Evolutionary conservation across 2,113 vertebrate genomes (phyloP).

Genomic region (Progne subis): DNA sequence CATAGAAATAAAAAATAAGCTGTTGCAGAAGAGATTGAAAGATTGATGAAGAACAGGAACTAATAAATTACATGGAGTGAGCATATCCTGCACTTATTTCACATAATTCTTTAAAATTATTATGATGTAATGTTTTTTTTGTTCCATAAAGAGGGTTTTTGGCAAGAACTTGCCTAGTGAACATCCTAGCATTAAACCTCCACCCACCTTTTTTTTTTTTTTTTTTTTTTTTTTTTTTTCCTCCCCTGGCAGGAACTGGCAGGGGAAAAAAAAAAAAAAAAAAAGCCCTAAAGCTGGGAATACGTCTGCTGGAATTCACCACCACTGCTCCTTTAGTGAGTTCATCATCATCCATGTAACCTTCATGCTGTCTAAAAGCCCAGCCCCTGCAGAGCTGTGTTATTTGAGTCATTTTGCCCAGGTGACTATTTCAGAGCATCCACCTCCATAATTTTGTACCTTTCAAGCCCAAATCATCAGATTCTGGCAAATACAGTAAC

Average conservation of each 20-base stretch:
- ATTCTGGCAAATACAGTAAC: not conserved
- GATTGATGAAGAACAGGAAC: constrained; percentile 45
- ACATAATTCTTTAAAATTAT: constrained; percentile 46
- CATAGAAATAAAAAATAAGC: not conserved
- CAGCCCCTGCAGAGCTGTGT: not conserved
- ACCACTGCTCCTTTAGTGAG: not conserved
- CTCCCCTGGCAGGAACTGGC: not conserved
- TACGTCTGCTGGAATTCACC: not conserved
- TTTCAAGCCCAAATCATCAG: not conserved
- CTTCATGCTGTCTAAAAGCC: not conserved
- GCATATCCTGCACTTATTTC: constrained; percentile 19
- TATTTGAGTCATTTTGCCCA: not conserved
- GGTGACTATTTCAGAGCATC: not conserved
- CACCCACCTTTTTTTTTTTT: not conserved
- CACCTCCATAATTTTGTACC: not conserved
- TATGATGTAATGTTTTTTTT: constrained; percentile 18
- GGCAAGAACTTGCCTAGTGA: constrained; percentile 9
- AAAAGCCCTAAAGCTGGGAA: not conserved
- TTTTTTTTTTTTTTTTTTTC: not conserved
- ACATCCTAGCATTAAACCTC: not conserved
- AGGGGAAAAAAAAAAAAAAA: not conserved
- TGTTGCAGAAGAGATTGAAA: constrained; percentile 42
- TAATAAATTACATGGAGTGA: constrained; percentile 21
- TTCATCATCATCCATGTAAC: not conserved
- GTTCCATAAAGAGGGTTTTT: not conserved